phyloP scores from a whole-genome alignment of 2,113 vertebrate genomes.

The Hippolais icterina region DNA sequence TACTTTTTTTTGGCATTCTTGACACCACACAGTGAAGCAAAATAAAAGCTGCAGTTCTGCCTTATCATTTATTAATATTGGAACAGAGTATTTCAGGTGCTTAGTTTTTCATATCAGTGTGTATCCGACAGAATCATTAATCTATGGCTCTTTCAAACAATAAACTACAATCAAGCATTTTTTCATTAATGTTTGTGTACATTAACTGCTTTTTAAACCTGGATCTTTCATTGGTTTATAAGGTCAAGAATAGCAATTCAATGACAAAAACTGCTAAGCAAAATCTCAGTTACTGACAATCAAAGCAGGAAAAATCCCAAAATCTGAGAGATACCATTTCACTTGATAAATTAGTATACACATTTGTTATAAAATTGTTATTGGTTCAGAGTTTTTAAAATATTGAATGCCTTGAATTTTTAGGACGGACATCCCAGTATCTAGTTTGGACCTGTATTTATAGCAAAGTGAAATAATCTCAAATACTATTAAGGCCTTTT shows the following conservation, averaged over 20 bases:
- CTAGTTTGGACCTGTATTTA: not conserved
- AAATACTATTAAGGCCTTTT: not conserved
- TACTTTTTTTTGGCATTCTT: not conserved
- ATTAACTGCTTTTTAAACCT: conserved; percentile 49
- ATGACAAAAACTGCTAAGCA: not conserved
- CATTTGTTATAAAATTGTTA: not conserved
- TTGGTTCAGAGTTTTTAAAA: not conserved
- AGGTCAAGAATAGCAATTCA: not conserved
- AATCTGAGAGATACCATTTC: not conserved
- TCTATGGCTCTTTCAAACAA: conserved; percentile 50
- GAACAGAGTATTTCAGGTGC: not conserved
- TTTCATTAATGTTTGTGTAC: conserved; percentile 46
- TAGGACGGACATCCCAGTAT: not conserved
- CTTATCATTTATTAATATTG: conserved; percentile 29
- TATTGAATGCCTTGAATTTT: not conserved
- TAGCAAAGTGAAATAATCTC: not conserved
- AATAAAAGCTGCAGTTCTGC: not conserved
- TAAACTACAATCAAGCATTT: conserved; percentile 40
- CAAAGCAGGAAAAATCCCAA: not conserved
- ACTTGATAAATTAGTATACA: not conserved
- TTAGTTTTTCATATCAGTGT: conserved; percentile 25
- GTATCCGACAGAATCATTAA: conserved; percentile 50
- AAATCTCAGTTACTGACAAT: not conserved
- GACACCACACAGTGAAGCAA: not conserved
- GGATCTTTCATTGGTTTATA: conserved; percentile 13